Percentiles rank a stretch among this genome's conserved stretches.
phyloP scores from a whole-genome alignment of 2,113 vertebrate species.

The Larimichthys crocea region DNA sequence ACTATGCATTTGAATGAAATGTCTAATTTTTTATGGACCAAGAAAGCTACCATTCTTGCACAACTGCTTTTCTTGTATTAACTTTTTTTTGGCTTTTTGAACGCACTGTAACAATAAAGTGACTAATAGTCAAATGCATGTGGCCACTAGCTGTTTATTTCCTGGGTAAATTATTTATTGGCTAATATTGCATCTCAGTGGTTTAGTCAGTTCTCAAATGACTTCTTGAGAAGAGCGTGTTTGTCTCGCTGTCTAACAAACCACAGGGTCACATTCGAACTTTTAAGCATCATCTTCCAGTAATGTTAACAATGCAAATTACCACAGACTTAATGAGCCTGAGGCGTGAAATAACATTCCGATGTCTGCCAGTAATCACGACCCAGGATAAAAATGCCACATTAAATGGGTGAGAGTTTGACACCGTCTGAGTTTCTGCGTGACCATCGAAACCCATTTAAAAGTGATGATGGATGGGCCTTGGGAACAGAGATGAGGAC shows the following conservation, averaged over 20 bases:
- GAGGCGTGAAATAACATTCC: slow-evolving; percentile 32
- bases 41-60: background rate
- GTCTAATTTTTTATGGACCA: background rate
- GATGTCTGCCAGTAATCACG: slow-evolving; percentile 21
- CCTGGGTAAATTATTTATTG: background rate
- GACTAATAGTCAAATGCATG: background rate
- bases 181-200: background rate
- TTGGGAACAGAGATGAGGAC: background rate
- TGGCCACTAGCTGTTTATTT: slow-evolving; percentile 9
- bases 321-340: slow-evolving; percentile 15
- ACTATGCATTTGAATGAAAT: background rate
- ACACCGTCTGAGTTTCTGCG: background rate
- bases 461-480: background rate
- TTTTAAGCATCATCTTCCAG: background rate
- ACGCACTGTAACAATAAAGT: background rate
- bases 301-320: slow-evolving; percentile 24
- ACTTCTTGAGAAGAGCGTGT: background rate
- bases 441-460: background rate
- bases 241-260: background rate
- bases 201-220: slow-evolving; percentile 5
- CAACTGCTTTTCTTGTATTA: no score
- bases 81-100: background rate
- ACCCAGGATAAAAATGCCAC: background rate
- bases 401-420: background rate
- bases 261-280: background rate